Conservation (phyloP, 2,888 invertebrate species). For the Myopa testacea region DNA sequence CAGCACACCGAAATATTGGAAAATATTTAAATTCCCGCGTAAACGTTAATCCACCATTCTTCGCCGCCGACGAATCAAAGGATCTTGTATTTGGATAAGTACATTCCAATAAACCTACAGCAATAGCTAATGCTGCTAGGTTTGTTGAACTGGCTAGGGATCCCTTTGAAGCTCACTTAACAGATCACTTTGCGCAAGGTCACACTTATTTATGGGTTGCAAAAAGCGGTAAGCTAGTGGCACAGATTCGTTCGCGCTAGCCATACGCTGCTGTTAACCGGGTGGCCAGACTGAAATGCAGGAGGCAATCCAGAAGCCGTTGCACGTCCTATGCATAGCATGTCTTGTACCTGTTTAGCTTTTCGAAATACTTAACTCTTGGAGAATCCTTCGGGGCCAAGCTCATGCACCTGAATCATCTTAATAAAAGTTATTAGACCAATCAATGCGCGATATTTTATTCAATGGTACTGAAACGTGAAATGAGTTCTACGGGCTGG, state of each 20-base stretch:
- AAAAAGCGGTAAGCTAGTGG: conserved; percentile 88
- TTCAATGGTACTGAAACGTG: conserved; percentile 97
- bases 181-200: conserved; percentile 94
- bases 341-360: conserved; percentile 96
- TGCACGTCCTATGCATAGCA: conserved; percentile 82
- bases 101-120: conserved; percentile 94
- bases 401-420: conserved; percentile 98
- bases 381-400: conserved; percentile 92
- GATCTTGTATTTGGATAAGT: conserved; percentile 97
- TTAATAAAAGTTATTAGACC: conserved; percentile 98
- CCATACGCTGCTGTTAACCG: conserved; percentile 64
- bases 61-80: conserved; percentile 95
- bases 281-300: conserved; percentile 68
- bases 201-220: conserved; percentile 95
- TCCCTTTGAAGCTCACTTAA: conserved; percentile 89
- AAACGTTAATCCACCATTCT: too few relatives aligned
- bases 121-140: conserved; percentile 98
- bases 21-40: too few relatives aligned
- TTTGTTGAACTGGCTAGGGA: conserved; percentile 95
- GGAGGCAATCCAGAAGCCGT: conserved; percentile 53
- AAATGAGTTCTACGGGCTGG: conserved; percentile 97
- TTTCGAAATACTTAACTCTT: conserved; percentile 98
- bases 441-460: conserved; percentile 94
- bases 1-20: too few relatives aligned
- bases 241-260: conserved; percentile 70